A percentile compares a stretch with the other conserved stretches of the same genome.
These are phyloP conservation scores for Calidris pygmaea DNA, from an alignment of 2,113 vertebrate genomes.

Conservation along the genomic window DNA sequence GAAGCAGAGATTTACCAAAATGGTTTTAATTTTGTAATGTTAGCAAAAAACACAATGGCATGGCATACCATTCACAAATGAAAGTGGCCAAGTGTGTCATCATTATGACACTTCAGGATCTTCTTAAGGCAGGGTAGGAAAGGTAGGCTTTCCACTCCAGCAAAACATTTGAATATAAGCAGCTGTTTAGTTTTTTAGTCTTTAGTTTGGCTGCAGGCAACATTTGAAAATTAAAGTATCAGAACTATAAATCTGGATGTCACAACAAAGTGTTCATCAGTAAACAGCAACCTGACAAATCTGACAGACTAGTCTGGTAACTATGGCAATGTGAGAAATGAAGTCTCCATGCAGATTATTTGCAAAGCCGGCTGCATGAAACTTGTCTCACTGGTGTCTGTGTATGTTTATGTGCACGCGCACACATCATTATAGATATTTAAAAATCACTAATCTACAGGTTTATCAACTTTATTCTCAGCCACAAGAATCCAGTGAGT, in stretches of 20 bases:
- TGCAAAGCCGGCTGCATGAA: not conserved
- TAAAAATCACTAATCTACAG: not conserved
- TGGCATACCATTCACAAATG: not conserved
- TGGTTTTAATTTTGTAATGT: not conserved
- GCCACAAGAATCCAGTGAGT: not conserved
- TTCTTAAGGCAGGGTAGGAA: not conserved
- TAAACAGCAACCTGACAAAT: not conserved
- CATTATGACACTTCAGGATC: not conserved
- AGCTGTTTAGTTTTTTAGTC: not conserved
- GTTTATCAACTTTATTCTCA: not conserved
- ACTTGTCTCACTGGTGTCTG: not conserved
- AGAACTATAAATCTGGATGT: not conserved
- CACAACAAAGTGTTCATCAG: not conserved
- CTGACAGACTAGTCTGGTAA: not conserved
- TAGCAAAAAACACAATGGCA: not conserved
- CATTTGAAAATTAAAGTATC: not conserved
- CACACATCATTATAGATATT: not conserved
- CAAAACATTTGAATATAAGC: not conserved
- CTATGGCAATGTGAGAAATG: not conserved
- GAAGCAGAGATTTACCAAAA: not conserved
- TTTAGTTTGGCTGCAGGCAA: not conserved
- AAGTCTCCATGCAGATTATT: not conserved
- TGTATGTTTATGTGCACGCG: not conserved
- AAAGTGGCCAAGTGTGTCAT: not conserved
- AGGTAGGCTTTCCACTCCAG: not conserved